A percentile compares a stretch with the other conserved stretches of the same genome.
Evolutionary conservation across 2,888 invertebrate genomes (phyloP).

Genomic region (Amiota communis): DNA sequence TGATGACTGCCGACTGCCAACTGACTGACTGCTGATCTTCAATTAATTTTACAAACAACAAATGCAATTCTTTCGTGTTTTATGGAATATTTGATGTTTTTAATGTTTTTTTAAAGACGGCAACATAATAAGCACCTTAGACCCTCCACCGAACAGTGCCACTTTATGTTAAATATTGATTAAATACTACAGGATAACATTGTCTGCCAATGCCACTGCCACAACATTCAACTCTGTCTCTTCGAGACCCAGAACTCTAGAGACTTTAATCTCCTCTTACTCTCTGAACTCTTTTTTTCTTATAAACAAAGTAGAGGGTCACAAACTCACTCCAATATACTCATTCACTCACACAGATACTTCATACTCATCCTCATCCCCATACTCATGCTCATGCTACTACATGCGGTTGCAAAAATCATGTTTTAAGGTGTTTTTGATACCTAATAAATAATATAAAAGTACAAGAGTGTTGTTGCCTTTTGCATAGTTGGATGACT

Average conservation of each 20-base stretch:
- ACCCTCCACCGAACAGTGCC: background rate
- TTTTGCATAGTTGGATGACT: conserved; percentile 6
- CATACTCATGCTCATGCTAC: no score
- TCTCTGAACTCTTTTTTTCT: background rate
- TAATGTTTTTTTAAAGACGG: conserved; percentile 67
- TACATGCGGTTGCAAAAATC: conserved; percentile 62
- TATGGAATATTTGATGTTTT: conserved; percentile 58
- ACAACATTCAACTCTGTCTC: background rate
- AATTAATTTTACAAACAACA: background rate
- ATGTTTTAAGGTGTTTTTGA: conserved; percentile 68
- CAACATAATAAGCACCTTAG: conserved; percentile 64
- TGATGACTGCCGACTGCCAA: no score
- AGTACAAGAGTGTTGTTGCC: conserved; percentile 11
- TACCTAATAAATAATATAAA: conserved; percentile 62
- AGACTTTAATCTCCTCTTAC: background rate
- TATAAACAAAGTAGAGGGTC: background rate
- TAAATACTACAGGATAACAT: background rate
- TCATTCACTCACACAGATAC: background rate
- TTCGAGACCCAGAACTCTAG: background rate
- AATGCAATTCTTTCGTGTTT: conserved; percentile 17
- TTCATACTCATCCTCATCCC: conserved; percentile 23
- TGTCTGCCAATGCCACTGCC: conserved; percentile 2
- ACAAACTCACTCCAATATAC: background rate
- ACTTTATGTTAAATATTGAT: background rate
- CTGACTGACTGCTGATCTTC: conserved; percentile 33